Evolutionary conservation across 2,797 vertebrate genomes (phyloP), one percentile per base, ranked within the genome.

Genomic region (Passerculus sandwichensis): DNA sequence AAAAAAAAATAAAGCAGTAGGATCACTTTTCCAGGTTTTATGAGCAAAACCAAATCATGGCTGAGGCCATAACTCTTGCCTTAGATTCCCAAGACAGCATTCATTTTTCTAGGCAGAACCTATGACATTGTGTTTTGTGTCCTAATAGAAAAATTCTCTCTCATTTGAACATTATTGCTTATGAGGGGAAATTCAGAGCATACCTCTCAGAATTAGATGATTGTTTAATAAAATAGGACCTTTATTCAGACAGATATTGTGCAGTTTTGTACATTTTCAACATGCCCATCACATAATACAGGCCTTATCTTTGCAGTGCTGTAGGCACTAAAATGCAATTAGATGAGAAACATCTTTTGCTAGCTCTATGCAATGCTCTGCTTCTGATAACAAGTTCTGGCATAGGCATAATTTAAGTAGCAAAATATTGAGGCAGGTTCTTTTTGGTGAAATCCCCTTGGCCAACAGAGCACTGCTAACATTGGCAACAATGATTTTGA

Each of bases 401-500:
- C 11, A 10, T 5, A 53, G 15, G 18, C 10, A 77, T 51, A 57
- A 61, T 50, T 87, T 75, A 59, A 53, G 13, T 21, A 79, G 54
- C 8, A 36, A 67, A 74, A 32, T 74, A 64, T 4, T 22, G 13
- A 85, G 57, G 38, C 32, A 80, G 9, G 29, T 71, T 79, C 7
- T 69, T 32, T 77, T 73, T 72, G 30, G 42, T 57, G 57, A 57
- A 88, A 76, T 77, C 30, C 23, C 9, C 67, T 81, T 77, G 40
- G 21, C 21, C 42, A 66, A 5, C 5, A 8, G n/a, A 88, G 32
- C 25, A 69, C 38, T 32, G 19, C 11, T 94, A 32, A 72, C 2
- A 4, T 29, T 12, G 5, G 27, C 61, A 82, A n/a, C 0, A 0
- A 32, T n/a, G 36, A 77, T 86, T 88, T 77, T 4, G 13, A n/a